Evolutionary conservation across 2,888 invertebrate genomes (phyloP), one percentile per base, ranked within the genome.

Genomic region (Malthinus flaveolus): DNA sequence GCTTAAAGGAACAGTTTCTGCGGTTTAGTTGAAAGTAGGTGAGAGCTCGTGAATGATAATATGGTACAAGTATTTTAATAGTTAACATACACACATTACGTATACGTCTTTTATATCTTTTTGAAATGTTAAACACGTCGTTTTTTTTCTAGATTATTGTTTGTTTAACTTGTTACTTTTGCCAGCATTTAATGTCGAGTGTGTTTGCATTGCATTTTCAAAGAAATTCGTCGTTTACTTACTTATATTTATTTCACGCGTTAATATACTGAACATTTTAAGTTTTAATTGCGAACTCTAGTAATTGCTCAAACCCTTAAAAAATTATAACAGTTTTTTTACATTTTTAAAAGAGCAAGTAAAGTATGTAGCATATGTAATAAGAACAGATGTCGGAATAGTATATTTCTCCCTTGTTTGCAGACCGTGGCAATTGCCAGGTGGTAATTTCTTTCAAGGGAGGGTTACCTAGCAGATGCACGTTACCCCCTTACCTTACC

Each of bases 371-470:
- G 67, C 68, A 68, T 68, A 68, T 69, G 67, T 61, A 61, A 51
- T 52, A 61, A 65, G 63, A 62, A 66, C 67, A 68, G 68, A 68
- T 68, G 68, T 67, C 62, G 53, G 62, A 56, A 49, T 52, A 57
- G 54, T 3, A 5, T 23, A 23, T 2, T 62, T 65, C 71, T 73
- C 76, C 75, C 74, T 75, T 78, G 78, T 77, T 78, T 78, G 76
- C 74, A 65, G 75, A 76, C 77, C 78, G 77, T 78, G 76, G 77
- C 74, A 74, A 70, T 71, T 67, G 73, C 79, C 79, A 79, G 79
- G 78, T 79, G 79, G 77, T 73, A 75, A 74, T 77, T 76, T 78
- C 77, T 77, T 78, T 77, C 66, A 73, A 75, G 76, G 75, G 75
- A 73, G 76, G 71, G 73, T 71, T 73, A 72, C 72, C 72, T 72